These are phyloP conservation scores for Nestor notabilis DNA, from an alignment of 2,113 vertebrate genomes.

Conservation along the genomic window DNA sequence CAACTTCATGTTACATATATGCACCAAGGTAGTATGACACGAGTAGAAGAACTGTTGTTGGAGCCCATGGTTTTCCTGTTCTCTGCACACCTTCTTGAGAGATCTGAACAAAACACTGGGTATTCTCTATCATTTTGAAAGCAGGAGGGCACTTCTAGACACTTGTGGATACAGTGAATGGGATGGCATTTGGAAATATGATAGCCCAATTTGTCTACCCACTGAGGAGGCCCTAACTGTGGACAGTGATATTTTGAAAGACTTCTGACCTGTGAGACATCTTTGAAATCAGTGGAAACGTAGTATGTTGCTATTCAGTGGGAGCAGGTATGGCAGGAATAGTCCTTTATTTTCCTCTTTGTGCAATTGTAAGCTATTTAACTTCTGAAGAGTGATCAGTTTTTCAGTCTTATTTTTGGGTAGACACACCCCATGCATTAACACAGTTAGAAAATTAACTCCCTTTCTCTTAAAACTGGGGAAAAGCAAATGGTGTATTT, in stretches of 20 bases:
- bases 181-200: neutral
- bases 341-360: neutral
- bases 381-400: neutral
- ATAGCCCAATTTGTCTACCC: neutral
- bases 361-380: neutral
- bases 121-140: slow-evolving; percentile 18
- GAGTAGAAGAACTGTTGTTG: slow-evolving; percentile 30
- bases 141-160: neutral
- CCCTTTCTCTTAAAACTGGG: neutral
- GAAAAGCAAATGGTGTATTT: neutral
- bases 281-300: neutral
- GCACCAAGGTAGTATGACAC: neutral
- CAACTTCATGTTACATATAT: slow-evolving; percentile 9
- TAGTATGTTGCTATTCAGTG: neutral
- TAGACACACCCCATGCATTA: neutral
- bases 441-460: neutral
- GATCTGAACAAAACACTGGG: slow-evolving; percentile 9
- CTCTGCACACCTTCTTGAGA: neutral
- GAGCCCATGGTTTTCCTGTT: slow-evolving; percentile 13
- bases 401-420: slow-evolving; percentile 14
- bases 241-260: neutral
- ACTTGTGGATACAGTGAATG: neutral
- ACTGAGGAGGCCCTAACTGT: neutral
- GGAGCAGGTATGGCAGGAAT: neutral
- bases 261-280: neutral